Evolutionary conservation across 2,113 vertebrate genomes (phyloP).

Genomic region (Aegotheles bennettii): DNA sequence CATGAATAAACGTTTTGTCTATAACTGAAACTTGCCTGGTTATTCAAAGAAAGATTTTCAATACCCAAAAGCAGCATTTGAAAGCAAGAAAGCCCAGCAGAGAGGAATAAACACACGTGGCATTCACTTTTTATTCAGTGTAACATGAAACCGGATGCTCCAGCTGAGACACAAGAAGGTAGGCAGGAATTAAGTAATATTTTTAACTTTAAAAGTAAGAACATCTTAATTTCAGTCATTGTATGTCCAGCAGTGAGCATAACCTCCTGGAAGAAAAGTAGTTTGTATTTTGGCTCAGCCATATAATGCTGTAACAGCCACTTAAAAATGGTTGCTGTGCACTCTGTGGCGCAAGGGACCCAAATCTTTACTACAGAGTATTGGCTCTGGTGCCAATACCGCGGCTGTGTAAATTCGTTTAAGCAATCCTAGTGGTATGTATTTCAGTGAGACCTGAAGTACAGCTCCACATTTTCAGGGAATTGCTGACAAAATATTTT

Average conservation of each 20-base stretch:
- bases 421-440: not conserved
- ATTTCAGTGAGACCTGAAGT: not conserved
- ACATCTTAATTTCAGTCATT: not conserved
- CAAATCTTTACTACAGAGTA: not conserved
- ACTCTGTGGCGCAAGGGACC: not conserved
- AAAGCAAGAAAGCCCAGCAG: not conserved
- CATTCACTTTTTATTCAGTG: not conserved
- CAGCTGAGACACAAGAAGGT: not conserved
- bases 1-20: not conserved
- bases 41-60: not conserved
- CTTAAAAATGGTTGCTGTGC: not conserved
- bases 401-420: not conserved
- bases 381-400: not conserved
- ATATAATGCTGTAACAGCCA: not conserved
- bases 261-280: not conserved
- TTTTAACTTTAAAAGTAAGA: conserved; percentile 18
- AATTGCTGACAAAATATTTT: conserved; percentile 1
- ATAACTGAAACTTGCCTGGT: not conserved
- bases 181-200: not conserved
- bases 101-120: not conserved
- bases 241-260: not conserved
- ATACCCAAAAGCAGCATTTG: not conserved
- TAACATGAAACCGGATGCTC: not conserved
- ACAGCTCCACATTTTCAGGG: not conserved
- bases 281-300: not conserved